These are phyloP conservation scores for Nebria brevicollis DNA, from an alignment of 2,888 invertebrate genomes.

Conservation along the genomic window DNA sequence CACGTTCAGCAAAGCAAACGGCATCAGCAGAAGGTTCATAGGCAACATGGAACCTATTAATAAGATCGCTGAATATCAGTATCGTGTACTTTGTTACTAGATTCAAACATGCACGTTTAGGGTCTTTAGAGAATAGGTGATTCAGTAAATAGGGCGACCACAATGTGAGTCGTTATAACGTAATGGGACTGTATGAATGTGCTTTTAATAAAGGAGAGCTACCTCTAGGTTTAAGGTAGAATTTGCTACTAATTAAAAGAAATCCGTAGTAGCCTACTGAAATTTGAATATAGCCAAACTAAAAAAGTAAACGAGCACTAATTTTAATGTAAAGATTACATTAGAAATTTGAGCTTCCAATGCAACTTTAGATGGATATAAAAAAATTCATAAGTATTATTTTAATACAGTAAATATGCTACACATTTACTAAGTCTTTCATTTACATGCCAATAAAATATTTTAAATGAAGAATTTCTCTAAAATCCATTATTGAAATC, in stretches of 20 bases:
- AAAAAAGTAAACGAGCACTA: neutral
- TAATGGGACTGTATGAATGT: slow-evolving; percentile 46
- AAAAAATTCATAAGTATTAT: no score
- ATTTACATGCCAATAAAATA: no score
- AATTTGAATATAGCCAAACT: slow-evolving; percentile 32
- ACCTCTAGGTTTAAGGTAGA: neutral
- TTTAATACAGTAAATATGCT: no score
- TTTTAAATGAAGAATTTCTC: neutral
- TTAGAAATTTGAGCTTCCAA: neutral
- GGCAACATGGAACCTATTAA: neutral
- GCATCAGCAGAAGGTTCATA: no score
- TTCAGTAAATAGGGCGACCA: slow-evolving; percentile 9
- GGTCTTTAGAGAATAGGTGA: neutral
- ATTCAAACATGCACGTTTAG: neutral
- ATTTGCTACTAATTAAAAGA: slow-evolving; percentile 30
- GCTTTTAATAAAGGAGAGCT: slow-evolving; percentile 46
- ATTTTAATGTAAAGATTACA: neutral
- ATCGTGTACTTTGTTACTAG: slow-evolving; percentile 10
- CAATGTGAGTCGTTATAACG: slow-evolving; percentile 38
- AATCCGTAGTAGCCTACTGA: slow-evolving; percentile 40
- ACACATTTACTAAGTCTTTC: no score
- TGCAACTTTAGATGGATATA: neutral
- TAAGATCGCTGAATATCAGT: neutral
- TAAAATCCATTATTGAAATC: neutral
- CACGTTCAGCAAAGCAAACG: neutral